Evolutionary conservation across 2,113 vertebrate species (phyloP).

Genomic region (Poeciliopsis occidentalis): DNA sequence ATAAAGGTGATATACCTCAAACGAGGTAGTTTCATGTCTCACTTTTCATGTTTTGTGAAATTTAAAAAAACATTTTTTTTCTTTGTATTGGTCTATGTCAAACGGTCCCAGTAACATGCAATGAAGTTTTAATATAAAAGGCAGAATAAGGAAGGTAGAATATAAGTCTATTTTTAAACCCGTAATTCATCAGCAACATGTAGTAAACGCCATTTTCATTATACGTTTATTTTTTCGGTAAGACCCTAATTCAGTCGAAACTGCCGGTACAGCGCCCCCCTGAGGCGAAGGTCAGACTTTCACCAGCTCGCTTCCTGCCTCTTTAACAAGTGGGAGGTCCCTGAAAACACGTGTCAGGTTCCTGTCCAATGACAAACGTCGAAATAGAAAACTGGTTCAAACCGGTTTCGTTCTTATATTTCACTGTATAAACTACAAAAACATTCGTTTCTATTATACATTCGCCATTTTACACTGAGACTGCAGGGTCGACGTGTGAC

Average conservation of each 20-base stretch:
- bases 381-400: conserved; percentile 90
- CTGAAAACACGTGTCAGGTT: conserved; percentile 79
- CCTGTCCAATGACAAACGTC: conserved; percentile 80
- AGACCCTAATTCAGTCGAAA: background rate
- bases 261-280: conserved; percentile 27
- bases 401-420: conserved; percentile 93
- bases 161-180: background rate
- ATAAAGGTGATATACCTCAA: background rate
- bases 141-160: background rate
- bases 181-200: background rate
- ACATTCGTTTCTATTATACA: conserved; percentile 78
- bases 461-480: conserved; percentile 68
- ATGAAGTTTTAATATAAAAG: background rate
- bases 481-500: conserved; percentile 21
- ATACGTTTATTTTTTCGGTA: background rate
- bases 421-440: conserved; percentile 95
- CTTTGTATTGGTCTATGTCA: background rate
- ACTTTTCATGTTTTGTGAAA: too few species aligned
- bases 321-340: conserved; percentile 74
- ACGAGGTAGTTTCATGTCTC: background rate
- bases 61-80: background rate
- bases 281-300: background rate
- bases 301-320: conserved; percentile 21
- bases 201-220: background rate
- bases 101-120: background rate